Evolutionary conservation across 2,113 vertebrate genomes (phyloP).

Genomic region (Dromiciops gliroides): DNA sequence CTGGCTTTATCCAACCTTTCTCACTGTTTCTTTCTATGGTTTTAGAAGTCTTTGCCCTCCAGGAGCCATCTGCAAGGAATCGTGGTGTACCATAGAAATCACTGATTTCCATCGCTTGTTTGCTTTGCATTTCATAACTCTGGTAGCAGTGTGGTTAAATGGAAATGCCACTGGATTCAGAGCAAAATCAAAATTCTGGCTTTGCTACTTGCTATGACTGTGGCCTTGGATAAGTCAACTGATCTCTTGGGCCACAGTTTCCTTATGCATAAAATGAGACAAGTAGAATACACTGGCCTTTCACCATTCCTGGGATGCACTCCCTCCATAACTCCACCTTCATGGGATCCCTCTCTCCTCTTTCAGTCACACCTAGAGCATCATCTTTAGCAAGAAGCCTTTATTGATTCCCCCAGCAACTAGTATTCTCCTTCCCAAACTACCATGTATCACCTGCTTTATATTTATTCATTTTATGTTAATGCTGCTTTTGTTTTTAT

Average conservation of each 20-base stretch:
- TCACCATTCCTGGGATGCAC: background rate
- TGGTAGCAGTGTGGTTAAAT: background rate
- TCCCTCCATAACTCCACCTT: background rate
- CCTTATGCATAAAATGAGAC: background rate
- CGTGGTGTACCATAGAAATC: background rate
- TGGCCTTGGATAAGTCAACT: background rate
- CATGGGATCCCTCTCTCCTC: background rate
- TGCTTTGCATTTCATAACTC: background rate
- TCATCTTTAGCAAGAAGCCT: background rate
- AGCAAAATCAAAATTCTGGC: background rate
- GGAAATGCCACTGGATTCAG: background rate
- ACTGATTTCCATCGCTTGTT: background rate
- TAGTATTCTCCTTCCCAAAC: background rate
- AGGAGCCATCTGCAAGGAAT: background rate
- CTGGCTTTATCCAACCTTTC: conserved; percentile 5
- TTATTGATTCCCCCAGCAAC: background rate
- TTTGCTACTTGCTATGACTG: background rate
- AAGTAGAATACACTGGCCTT: background rate
- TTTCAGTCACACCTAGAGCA: background rate
- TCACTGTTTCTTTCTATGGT: background rate
- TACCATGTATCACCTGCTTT: background rate
- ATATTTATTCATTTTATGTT: background rate
- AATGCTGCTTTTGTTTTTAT: background rate
- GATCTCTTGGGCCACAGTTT: background rate
- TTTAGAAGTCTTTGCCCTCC: conserved; percentile 6